Percentiles rank a stretch among this genome's conserved stretches.
Conservation (phyloP, 2,113 vertebrate genomes). For the Lasiurus cinereus region DNA sequence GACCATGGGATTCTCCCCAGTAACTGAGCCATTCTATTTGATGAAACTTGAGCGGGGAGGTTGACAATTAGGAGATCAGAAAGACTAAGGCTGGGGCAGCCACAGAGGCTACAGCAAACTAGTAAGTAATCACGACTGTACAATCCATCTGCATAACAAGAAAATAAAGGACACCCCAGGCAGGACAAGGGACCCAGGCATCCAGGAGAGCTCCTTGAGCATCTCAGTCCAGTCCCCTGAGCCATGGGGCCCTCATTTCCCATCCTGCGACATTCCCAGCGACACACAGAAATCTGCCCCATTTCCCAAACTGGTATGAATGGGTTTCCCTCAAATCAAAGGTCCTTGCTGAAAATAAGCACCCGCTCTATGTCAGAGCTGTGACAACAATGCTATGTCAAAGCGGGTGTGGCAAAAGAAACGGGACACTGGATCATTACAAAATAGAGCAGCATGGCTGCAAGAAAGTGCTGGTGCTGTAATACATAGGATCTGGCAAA, state of each 20-base stretch:
- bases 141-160: background rate
- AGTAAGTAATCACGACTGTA: background rate
- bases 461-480: background rate
- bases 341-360: background rate
- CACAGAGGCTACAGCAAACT: background rate
- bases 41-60: background rate
- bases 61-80: background rate
- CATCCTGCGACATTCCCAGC: background rate
- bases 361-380: background rate
- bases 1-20: background rate
- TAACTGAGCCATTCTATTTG: background rate
- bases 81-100: background rate
- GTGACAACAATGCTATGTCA: background rate
- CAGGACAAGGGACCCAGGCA: background rate
- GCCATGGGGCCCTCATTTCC: background rate
- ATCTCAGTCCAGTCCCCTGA: background rate
- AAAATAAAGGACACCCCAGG: background rate
- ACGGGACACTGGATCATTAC: background rate
- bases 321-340: background rate
- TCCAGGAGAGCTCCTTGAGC: background rate
- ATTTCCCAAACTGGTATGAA: background rate
- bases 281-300: background rate
- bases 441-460: background rate
- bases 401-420: background rate
- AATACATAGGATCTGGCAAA: background rate